These are phyloP conservation scores for Apus apus DNA, from an alignment of 2,113 vertebrate species.

Conservation along the genomic window DNA sequence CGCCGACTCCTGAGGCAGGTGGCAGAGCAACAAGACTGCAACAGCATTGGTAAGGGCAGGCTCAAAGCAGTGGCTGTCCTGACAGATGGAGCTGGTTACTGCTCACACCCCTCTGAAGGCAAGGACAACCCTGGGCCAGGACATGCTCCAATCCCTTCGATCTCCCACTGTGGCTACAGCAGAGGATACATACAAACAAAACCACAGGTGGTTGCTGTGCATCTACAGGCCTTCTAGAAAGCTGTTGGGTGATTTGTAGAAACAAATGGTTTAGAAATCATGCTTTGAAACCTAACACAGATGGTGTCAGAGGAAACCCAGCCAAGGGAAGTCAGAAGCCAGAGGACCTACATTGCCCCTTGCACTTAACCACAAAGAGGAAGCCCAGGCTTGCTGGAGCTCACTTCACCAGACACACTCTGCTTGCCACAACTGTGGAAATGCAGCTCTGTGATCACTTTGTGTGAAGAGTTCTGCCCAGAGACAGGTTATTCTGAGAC, in stretches of 20 bases:
- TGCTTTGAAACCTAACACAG: neutral
- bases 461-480: neutral
- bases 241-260: neutral
- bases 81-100: neutral
- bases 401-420: neutral
- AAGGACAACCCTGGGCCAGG: neutral
- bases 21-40: neutral
- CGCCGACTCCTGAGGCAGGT: neutral
- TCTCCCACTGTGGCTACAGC: neutral
- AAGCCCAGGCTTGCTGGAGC: neutral
- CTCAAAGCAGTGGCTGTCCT: neutral
- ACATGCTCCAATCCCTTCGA: neutral
- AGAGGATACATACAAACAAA: neutral
- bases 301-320: neutral
- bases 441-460: neutral
- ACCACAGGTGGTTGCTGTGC: neutral
- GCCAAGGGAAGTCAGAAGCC: neutral
- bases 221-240: neutral
- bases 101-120: neutral
- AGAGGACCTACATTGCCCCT: neutral
- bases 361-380: neutral
- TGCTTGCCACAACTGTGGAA: rapidly evolving
- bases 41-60: neutral
- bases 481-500: neutral
- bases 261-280: neutral